Evolutionary conservation across 2,113 vertebrate species (phyloP), one percentile per base, ranked within the genome.

Genomic region (human (Homo sapiens)): DNA sequence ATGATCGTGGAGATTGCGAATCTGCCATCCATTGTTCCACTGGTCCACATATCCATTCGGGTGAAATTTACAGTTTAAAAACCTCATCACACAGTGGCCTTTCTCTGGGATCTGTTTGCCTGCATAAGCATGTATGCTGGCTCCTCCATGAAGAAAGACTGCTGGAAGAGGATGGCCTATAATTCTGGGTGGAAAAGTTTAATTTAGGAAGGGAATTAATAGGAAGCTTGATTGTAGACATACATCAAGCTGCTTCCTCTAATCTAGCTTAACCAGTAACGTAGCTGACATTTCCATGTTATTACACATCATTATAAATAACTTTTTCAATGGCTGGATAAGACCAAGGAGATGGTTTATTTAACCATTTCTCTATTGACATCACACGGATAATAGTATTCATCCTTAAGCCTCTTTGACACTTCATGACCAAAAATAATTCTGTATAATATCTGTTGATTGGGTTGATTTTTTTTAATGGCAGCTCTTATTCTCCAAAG

Each of bases 131-230:
- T 8, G 66, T 11, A 55, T n/a, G 32, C 66, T 48, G 27, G 14
- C 18, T 70, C 43, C 48, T 76, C 25, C 14, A 12, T 55, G 40
- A 92, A 59, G 73, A 81, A 66, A 70, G 25, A 25, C 35, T 82
- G 25, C 50, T 64, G 43, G 57, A 59, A 17, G 50, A 61, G 2
- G 6, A 72, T 64, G 66, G 40, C 52, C 86, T 94, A 7, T 76
- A 86, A 92, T 89, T 90, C 94, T 81, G 57, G 18, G 57, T 35
- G 35, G 78, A 80, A 66, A 32, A 81, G 30, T 92, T 81, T 89
- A 90, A 86, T 72, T 82, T 80, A 82, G 92, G 25, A 86, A 81
- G 45, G 32, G 79, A 89, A 94, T 43, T 89, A 86, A 90, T 32
- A 97, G 66, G 73, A 89, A 96, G 79, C 30, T 30, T 76, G 40